A percentile compares a stretch with the other conserved stretches of the same genome.
Conservation (phyloP, 2,113 vertebrate species). For the Corvus moneduloides region DNA sequence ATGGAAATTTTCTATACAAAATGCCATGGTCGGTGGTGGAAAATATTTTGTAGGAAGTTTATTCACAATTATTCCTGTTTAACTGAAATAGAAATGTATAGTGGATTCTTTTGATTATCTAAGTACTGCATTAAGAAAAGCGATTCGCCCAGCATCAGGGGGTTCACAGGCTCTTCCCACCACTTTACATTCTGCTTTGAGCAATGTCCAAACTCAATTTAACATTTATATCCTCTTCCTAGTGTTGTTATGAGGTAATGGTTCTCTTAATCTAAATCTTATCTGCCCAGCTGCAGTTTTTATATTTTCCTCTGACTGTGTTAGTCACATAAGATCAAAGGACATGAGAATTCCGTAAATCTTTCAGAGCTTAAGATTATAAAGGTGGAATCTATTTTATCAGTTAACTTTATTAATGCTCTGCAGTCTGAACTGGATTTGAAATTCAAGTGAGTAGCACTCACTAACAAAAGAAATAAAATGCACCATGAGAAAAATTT, state of each 20-base stretch:
- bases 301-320: conserved; percentile 20
- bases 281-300: conserved; percentile 38
- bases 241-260: conserved; percentile 45
- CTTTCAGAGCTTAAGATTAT: conserved; percentile 33
- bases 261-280: conserved; percentile 54
- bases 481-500: not conserved
- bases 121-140: not conserved
- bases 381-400: not conserved
- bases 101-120: not conserved
- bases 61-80: not conserved
- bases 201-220: conserved; percentile 52
- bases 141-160: not conserved
- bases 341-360: conserved; percentile 38
- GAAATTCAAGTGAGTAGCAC: not conserved
- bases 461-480: not conserved
- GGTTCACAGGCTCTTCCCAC: conserved; percentile 18
- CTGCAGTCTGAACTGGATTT: conserved; percentile 1
- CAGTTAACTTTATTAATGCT: not conserved
- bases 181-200: conserved; percentile 33
- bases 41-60: not conserved
- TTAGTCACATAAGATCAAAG: conserved; percentile 11
- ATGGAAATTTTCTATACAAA: not conserved
- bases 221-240: conserved; percentile 12
- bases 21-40: not conserved
- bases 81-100: not conserved